phyloP scores from a whole-genome alignment of 2,888 invertebrate species.

The Drosophila helvetica region DNA sequence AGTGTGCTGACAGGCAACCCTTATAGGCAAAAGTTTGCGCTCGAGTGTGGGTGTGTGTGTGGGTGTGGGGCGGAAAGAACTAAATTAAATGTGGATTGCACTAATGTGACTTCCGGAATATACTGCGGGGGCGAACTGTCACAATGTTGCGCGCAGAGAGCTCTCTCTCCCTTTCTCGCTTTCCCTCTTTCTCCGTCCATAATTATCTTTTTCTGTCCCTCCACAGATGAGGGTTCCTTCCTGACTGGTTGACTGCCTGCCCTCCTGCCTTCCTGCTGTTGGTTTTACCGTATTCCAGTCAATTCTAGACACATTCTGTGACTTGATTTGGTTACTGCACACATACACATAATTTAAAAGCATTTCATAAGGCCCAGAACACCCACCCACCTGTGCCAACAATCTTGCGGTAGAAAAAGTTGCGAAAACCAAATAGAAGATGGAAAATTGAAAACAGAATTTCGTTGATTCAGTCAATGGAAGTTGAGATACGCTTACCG shows the following conservation, averaged over 20 bases:
- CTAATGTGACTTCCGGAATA: constrained; percentile 41
- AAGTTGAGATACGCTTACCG: constrained; percentile 28
- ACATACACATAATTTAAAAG: constrained; percentile 33
- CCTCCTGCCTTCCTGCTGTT: background rate
- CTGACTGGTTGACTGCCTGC: background rate
- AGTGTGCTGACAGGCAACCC: constrained; percentile 26
- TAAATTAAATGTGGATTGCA: constrained; percentile 57
- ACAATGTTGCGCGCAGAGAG: constrained; percentile 14
- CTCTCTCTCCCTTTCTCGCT: background rate
- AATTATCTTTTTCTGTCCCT: constrained; percentile 41
- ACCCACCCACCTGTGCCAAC: constrained; percentile 43
- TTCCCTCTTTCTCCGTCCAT: constrained; percentile 15
- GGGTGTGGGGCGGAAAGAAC: constrained; percentile 15
- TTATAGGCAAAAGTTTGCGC: constrained; percentile 28
- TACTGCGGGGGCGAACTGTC: constrained; percentile 14
- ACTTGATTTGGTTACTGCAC: constrained; percentile 38
- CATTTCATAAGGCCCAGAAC: constrained; percentile 34
- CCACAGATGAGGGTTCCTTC: constrained; percentile 26
- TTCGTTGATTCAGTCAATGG: background rate
- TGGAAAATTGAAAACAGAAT: constrained; percentile 31
- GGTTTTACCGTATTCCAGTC: constrained; percentile 14
- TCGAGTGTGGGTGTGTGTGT: background rate
- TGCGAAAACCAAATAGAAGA: constrained; percentile 33
- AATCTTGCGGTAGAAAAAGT: constrained; percentile 35
- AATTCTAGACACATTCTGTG: constrained; percentile 41